Evolutionary conservation across 2,888 invertebrate genomes (phyloP).

Genomic region (Priocnemis perturbator): DNA sequence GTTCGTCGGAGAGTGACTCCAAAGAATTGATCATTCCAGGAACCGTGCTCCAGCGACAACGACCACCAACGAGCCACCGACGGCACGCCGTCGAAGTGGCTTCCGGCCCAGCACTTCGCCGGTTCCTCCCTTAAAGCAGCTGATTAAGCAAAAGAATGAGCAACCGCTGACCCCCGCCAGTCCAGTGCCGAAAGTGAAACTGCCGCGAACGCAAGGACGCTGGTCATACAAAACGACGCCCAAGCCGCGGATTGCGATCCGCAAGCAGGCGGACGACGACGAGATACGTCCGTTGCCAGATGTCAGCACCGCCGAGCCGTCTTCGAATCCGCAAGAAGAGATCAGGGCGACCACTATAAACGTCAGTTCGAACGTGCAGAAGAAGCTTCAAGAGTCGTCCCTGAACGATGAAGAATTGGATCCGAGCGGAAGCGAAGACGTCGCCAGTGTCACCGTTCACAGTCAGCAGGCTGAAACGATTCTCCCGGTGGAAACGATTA

Average conservation of each 20-base stretch:
- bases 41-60: slow-evolving; percentile 55
- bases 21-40: slow-evolving; percentile 20
- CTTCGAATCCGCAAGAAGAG: slow-evolving; percentile 21
- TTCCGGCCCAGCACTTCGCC: slow-evolving; percentile 83
- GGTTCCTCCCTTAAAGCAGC: slow-evolving; percentile 73
- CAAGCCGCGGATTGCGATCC: slow-evolving; percentile 89
- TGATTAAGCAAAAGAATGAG: slow-evolving; percentile 48
- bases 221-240: slow-evolving; percentile 95
- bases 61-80: slow-evolving; percentile 67
- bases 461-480: slow-evolving; percentile 73
- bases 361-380: slow-evolving; percentile 48
- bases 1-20: no score
- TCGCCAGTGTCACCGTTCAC: slow-evolving; percentile 65
- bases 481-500: slow-evolving; percentile 86
- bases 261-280: slow-evolving; percentile 79
- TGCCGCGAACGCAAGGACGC: slow-evolving; percentile 88
- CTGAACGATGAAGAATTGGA: slow-evolving; percentile 79
- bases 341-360: slow-evolving; percentile 64
- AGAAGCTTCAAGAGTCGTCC: slow-evolving; percentile 61
- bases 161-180: slow-evolving; percentile 74
- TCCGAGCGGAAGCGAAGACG: slow-evolving; percentile 81
- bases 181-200: slow-evolving; percentile 87
- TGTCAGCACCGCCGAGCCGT: slow-evolving; percentile 48
- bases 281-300: slow-evolving; percentile 55
- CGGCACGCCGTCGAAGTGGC: slow-evolving; percentile 77